Conservation (phyloP, 2,113 vertebrate genomes). For the Podarcis cretensis region DNA sequence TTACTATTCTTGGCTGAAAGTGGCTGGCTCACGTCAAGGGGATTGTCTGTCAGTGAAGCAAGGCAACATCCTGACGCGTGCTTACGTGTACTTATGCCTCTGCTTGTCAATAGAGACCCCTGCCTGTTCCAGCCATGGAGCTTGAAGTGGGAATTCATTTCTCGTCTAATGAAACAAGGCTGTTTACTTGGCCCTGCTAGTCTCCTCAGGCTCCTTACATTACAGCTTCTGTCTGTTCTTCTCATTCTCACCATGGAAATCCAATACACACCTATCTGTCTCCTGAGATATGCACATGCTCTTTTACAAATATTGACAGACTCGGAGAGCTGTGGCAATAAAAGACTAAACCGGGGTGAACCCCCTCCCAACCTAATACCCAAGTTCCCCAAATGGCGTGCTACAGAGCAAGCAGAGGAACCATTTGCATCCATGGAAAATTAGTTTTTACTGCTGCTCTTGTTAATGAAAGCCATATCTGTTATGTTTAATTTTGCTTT, state of each 20-base stretch:
- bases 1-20: conserved; percentile 21
- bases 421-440: conserved; percentile 7
- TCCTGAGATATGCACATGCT: fast-evolving
- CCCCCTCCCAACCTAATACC: neutral
- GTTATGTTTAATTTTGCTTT: neutral
- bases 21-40: neutral
- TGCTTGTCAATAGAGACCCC: neutral
- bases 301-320: conserved; percentile 5
- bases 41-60: neutral
- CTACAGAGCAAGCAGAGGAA: conserved; percentile 25
- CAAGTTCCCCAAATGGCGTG: conserved; percentile 26
- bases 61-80: neutral
- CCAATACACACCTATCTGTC: neutral
- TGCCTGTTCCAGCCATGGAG: neutral
- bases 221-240: neutral
- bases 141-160: neutral
- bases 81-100: neutral
- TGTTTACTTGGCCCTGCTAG: neutral
- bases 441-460: conserved; percentile 24
- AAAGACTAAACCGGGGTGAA: conserved; percentile 25
- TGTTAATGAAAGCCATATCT: conserved; percentile 25
- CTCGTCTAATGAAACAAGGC: neutral
- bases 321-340: neutral
- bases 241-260: conserved; percentile 23
- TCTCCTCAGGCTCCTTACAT: neutral